Evolutionary conservation across 2,888 invertebrate genomes (phyloP), one percentile per base, ranked within the genome.

Genomic region (Chrysolina americana): DNA sequence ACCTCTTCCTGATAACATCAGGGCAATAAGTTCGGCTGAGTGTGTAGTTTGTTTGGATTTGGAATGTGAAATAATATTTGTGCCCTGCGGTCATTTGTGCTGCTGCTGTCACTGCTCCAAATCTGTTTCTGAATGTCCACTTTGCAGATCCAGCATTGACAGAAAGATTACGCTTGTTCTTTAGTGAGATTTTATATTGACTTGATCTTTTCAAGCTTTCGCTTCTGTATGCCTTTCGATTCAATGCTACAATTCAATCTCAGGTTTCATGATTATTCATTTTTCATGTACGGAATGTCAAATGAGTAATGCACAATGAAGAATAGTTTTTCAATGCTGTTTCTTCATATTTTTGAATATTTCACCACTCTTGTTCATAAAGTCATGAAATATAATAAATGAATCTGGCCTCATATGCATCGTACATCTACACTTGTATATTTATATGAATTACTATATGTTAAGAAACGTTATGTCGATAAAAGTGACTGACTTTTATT

Each of bases 61-160:
- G 80, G 87, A 89, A 94, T 93, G 93, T 81, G 92, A 93, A 86
- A 90, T 95, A 68, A 93, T 96, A 83, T 96, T 95, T 89, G 91
- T 96, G 81, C 95, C 95, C 71, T 96, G 96, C 86, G 96, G 96
- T 71, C 96, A 97, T 87, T 92, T 96, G 85, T 96, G 96, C 85
- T 94, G 94, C 85, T 97, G 96, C 87, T 87, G 90, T 68, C 86
- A 87, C 68, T 97, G 96, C 89, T 92, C 94, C 65, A 86, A 85
- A 15, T 88, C 91, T 28, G 88, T 94, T 73, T 85, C 87, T 1
- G 89, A 89, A 75, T 97, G 96, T 87, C 96, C 96, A 8, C 91
- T 97, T 90, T 96, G 96, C 86, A 91, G 96, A 84, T 90, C 90
- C 75, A 84, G 82, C 41, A 94, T 96, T 81, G 91, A 93, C 81